Evolutionary conservation across 2,888 invertebrate species (phyloP), one percentile per base, ranked within the genome.

Genomic region (Aelia acuminata): DNA sequence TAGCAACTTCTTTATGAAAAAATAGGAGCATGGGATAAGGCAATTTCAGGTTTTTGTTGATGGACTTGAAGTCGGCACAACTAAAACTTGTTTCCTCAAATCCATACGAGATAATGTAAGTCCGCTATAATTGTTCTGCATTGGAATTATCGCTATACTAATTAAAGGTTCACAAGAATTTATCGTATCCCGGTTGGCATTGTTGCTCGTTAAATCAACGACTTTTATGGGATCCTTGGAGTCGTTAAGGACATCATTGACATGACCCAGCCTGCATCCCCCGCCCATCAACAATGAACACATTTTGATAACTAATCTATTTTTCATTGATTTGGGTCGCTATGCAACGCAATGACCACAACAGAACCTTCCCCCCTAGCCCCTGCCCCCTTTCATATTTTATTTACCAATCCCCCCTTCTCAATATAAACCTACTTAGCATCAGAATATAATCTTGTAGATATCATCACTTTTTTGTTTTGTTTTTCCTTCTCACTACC

Each of bases 311-410:
- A 43, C 80, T 43, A 20, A 80, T 80, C 80, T 80, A 80, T 80
- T 80, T 80, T 80, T 80, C 80, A 80, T 80, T 80, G 80, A 80
- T 80, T 80, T 80, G 31, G 15, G 80, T 80, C 31, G 26, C 80
- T 43, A 80, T 80, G 80, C 43, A 63, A 31, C 10, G 80, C 22
- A 80, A 39, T 39, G 80, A 4, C 39, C 39, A 80, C 80, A 80
- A 80, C 80, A 80, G 20, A 43, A 11, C 22, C 70, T 31, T n/a
- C 43, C 39, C 11, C 80, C 39, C 43, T 43, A 13, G 80, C 43
- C 22, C 2, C 80, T 20, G n/a, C 31, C 4, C 18, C 15, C 31
- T 31, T 13, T 57, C 31, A 31, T 31, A 31, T 57, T 57, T 63
- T 15, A 63, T 63, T 31, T 4, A 35, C 31, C 31, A 31, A 57